A percentile compares a stretch with the other conserved stretches of the same genome.
Conservation (phyloP, 1,140 invertebrate genomes). For the Cotesia chilonis region DNA sequence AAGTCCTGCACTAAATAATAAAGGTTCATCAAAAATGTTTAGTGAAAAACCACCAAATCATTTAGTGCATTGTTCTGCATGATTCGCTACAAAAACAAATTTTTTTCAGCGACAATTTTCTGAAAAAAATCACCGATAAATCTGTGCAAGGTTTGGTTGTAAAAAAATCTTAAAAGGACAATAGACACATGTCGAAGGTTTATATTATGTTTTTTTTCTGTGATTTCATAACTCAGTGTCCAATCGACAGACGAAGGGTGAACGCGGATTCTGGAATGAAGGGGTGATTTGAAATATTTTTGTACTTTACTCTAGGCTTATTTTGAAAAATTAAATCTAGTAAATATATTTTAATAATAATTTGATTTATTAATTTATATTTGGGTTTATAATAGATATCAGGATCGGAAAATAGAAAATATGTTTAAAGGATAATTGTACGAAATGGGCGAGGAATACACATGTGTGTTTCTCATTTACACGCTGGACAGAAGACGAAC, state of each 20-base stretch:
- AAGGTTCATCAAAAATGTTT: background rate
- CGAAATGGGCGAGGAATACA: conserved; percentile 20
- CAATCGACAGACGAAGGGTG: conserved; percentile 2
- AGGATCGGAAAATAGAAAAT: too few species aligned
- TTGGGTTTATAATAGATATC: too few species aligned
- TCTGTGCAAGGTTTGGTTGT: background rate
- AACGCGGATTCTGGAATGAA: conserved; percentile 29
- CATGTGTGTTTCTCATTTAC: conserved; percentile 29
- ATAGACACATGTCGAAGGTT: conserved; percentile 8
- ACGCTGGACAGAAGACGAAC: conserved; percentile 22
- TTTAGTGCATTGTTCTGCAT: conserved; percentile 15
- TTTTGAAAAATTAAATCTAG: too few species aligned
- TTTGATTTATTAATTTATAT: too few species aligned
- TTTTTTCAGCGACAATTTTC: too few species aligned
- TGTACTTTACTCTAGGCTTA: too few species aligned
- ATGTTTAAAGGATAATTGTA: too few species aligned
- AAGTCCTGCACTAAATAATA: conserved; percentile 2
- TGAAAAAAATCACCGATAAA: too few species aligned
- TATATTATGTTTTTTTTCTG: background rate
- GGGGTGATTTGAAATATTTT: conserved; percentile 57
- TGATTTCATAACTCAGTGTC: conserved; percentile 16
- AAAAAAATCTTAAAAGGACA: background rate
- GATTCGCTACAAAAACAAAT: background rate
- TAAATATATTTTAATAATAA: too few species aligned
- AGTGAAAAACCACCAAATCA: background rate